Base-by-base conservation (phyloP, 2,888 invertebrate genomes). In the Acleris laterana region DNA sequence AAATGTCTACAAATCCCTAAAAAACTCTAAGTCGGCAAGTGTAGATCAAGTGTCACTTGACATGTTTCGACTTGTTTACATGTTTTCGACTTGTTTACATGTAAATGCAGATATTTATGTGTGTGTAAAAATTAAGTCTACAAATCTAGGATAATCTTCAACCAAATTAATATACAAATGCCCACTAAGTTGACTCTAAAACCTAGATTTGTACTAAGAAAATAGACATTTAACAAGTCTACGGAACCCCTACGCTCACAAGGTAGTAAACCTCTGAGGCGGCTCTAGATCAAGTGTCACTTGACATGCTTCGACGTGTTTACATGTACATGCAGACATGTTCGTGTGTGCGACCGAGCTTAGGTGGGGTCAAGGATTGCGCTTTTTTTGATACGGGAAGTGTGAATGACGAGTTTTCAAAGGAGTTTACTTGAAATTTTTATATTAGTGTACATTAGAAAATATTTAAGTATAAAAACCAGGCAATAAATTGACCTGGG, bases 31-130 rank as follows among this genome's bases (percentile, higher is more conserved):
- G 49, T 4, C 20, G 52, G 19, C n/a, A n/a, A n/a, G n/a, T 59
- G 25, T 57, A 32, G 61, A 68, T 64, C 68, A 68, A 64, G 64
- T 42, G 61, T 25, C 63, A 58, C 64, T 68, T 64, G 64, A 68
- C 64, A 68, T 53, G 64, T 68, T 68, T 51, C 50, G 25, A 42
- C 25, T 11, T 48, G 49, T 49, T 46, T 1, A 46, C 48, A 49
- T n/a, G 11, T 53, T 68, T 68, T 51, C 50, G 25, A 42, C 25
- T 11, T 48, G 49, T 49, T 46, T 1, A 46, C 48, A 49, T n/a
- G 11, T 53, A 25, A 42, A n/a, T 42, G 55, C 38, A 16, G 52
- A 11, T n/a, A 6, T 32, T 11, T 32, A 32, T 11, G 3, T 3
- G 11, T 32, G 32, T 32, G 1, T 25, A 25, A 25, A 25, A 0